phyloP scores from a whole-genome alignment of 2,113 vertebrate species.

The Grammomys surdaster region DNA sequence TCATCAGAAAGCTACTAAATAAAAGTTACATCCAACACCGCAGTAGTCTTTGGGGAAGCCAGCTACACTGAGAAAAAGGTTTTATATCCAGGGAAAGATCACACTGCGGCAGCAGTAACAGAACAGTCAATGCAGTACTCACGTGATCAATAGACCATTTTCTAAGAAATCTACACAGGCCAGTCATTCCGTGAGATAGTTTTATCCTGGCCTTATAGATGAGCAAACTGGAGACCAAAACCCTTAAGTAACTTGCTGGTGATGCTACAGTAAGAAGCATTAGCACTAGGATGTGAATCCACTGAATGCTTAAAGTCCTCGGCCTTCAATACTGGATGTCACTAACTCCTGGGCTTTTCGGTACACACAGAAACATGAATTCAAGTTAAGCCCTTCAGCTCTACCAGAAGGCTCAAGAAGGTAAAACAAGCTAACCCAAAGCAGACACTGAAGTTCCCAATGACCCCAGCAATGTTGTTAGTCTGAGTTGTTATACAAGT shows the following conservation, averaged over 20 bases:
- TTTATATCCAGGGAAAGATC: background rate
- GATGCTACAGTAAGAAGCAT: background rate
- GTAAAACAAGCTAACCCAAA: slow-evolving; percentile 10
- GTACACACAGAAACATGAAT: background rate
- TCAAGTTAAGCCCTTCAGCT: background rate
- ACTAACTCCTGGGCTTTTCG: background rate
- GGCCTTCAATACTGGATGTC: background rate
- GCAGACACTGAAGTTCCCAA: background rate
- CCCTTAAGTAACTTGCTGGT: background rate
- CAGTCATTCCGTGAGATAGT: background rate
- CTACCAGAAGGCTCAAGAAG: background rate
- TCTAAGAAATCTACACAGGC: background rate
- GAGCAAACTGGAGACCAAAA: background rate
- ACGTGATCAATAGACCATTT: background rate
- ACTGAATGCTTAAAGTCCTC: background rate
- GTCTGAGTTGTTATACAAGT: background rate
- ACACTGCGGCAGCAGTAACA: background rate
- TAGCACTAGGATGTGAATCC: background rate
- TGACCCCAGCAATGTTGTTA: background rate
- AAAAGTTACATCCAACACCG: background rate
- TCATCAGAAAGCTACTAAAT: background rate
- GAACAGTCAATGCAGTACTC: background rate
- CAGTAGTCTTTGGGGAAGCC: background rate
- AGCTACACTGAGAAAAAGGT: background rate
- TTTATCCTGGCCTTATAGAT: background rate